phyloP scores from a whole-genome alignment of 2,888 invertebrate genomes.

The Lycaena phlaeas region DNA sequence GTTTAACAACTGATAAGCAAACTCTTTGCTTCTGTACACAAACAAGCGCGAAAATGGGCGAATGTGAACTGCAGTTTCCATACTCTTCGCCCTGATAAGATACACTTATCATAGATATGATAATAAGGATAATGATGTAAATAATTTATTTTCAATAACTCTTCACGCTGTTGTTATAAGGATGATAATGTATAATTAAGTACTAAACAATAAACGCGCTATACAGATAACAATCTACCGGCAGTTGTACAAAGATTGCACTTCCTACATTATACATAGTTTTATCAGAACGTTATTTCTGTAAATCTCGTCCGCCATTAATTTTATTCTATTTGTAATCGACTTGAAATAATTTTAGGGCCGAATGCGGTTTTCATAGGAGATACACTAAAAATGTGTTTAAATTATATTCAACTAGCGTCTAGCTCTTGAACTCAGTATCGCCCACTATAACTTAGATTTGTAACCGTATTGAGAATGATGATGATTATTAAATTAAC shows the following conservation, averaged over 20 bases:
- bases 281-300: too few species aligned
- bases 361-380: too few species aligned
- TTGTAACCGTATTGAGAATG: too few species aligned
- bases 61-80: not conserved
- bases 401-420: too few species aligned
- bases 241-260: not conserved
- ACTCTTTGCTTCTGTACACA: not conserved
- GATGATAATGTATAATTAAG: not conserved
- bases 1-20: slow-evolving; percentile 5
- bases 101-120: not conserved
- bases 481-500: too few species aligned
- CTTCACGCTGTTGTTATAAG: not conserved
- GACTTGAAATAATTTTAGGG: too few species aligned
- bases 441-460: too few species aligned
- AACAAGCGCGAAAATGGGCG: not conserved
- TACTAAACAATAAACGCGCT: not conserved
- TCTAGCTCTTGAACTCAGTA: too few species aligned
- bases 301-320: too few species aligned
- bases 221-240: not conserved
- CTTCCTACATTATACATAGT: too few species aligned
- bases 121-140: slow-evolving; percentile 7
- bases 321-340: too few species aligned
- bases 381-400: too few species aligned
- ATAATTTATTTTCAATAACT: slow-evolving; percentile 12
- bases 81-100: not conserved